A percentile compares a stretch with the other conserved stretches of the same genome.
These are phyloP conservation scores for Xyrichtys novacula DNA, from an alignment of 2,797 vertebrate species.

Conservation along the genomic window DNA sequence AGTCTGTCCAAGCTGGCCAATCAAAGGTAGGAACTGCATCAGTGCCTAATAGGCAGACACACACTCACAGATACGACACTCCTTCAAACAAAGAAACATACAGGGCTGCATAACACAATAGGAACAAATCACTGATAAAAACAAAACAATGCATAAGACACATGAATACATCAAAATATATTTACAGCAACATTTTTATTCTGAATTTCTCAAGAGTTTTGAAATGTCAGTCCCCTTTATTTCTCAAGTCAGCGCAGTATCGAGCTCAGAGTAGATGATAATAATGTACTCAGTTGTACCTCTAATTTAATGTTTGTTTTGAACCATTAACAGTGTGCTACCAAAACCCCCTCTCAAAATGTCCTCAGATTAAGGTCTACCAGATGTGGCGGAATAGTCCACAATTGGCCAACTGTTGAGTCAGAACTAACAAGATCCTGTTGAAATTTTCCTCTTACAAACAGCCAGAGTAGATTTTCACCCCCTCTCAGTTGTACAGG, in stretches of 20 bases:
- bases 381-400: slow-evolving; percentile 61
- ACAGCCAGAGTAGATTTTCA: slow-evolving; percentile 39
- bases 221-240: not conserved
- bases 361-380: slow-evolving; percentile 43
- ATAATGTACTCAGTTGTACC: not conserved
- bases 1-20: no score
- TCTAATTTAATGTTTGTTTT: not conserved
- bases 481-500: slow-evolving; percentile 39
- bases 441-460: slow-evolving; percentile 58
- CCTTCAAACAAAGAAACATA: no score
- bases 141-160: no score
- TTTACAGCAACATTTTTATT: not conserved
- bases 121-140: no score
- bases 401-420: slow-evolving; percentile 64
- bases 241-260: not conserved
- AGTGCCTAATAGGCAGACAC: no score
- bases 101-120: no score
- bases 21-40: no score
- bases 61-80: no score
- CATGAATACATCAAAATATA: not conserved
- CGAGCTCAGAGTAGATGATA: slow-evolving; percentile 3
- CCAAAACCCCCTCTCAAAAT: slow-evolving; percentile 14
- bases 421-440: slow-evolving; percentile 60
- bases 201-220: not conserved
- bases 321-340: not conserved